Base-by-base conservation (phyloP, 2,113 vertebrate genomes). In the Phrynosoma blainvillii region DNA sequence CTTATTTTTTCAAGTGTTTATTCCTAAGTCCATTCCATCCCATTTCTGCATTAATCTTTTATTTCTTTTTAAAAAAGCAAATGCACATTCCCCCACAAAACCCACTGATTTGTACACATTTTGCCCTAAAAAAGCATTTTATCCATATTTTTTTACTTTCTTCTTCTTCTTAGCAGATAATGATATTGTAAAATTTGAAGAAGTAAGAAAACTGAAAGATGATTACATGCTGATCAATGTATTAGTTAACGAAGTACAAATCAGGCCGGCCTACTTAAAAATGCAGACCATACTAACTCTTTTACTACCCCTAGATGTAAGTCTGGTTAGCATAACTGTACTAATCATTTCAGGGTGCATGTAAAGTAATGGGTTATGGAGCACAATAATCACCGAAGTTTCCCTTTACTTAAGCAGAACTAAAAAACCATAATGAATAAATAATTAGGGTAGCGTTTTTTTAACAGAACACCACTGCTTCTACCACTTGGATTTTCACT, bases 321-420 rank as follows among this genome's bases (percentile, higher is more conserved):
- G 20, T 36, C 32, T 75, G 32, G 25, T 62, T 59, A 30, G 25
- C 25, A 62, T 66, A 47, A 85, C 77, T n/a, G 40, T n/a, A 23
- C 40, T 32, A 62, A 42, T 27, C 36, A 32, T 86, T 52, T 79
- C 14, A 78, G 66, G 27, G 76, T 1, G 1, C 70, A 82, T 42
- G 84, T 54, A 90, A 87, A 89, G 42, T 89, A 89, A 92, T 42
- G 16, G 85, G 68, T 81, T 91, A 75, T 84, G 87, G 80, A 85
- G 84, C 92, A 90, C 23, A 90, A 68, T 71, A 91, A 84, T 70
- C 90, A 76, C 76, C 66, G 74, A 5, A 5, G 42, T 82, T 78
- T 92, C 93, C 89, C 74, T 92, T 93, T 94, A 84, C 86, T 93
- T 87, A 81, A 91, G 90, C 91, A 84, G 88, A 93, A 94, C 77